phyloP scores from a whole-genome alignment of 2,797 vertebrate species.

The Chelon labrosus region DNA sequence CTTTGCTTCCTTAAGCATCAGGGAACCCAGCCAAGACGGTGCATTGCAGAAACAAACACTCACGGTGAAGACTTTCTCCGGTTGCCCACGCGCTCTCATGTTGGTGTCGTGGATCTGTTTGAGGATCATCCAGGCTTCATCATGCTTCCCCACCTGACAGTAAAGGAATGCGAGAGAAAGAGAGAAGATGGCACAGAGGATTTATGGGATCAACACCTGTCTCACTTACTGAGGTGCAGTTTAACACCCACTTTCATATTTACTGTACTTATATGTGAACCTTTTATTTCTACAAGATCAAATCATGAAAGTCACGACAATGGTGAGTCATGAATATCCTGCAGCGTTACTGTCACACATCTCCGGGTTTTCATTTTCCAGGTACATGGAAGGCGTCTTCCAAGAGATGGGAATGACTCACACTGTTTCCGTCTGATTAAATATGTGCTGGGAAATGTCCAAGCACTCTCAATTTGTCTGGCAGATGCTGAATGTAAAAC shows the following conservation, averaged over 20 bases:
- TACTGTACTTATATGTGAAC: constrained; percentile 18
- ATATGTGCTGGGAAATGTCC: constrained; percentile 40
- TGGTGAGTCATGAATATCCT: constrained; percentile 64
- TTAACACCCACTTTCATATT: constrained; percentile 8
- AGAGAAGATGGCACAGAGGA: constrained; percentile 46
- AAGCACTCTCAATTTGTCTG: constrained; percentile 31
- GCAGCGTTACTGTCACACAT: constrained; percentile 48
- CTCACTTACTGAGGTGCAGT: constrained; percentile 31
- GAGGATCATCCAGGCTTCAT: constrained; percentile 99
- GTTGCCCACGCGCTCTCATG: constrained; percentile 97
- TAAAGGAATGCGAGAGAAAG: constrained; percentile 31
- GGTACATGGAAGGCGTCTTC: constrained; percentile 13
- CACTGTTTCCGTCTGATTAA: constrained; percentile 40
- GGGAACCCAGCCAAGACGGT: constrained; percentile 57
- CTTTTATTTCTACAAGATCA: constrained; percentile 53
- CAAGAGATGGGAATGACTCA: constrained; percentile 46
- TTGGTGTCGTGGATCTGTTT: constrained; percentile 99
- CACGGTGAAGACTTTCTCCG: constrained; percentile 99
- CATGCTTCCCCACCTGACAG: constrained; percentile 95
- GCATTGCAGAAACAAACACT: constrained; percentile 77
- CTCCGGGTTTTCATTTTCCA: constrained; percentile 40
- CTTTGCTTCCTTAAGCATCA: constrained; percentile 75
- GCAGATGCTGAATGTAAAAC: constrained; percentile 3
- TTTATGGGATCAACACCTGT: constrained; percentile 51
- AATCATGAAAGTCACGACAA: constrained; percentile 67